These are phyloP conservation scores for Ectropis grisescens DNA, from an alignment of 1,140 invertebrate genomes.

Conservation along the genomic window DNA sequence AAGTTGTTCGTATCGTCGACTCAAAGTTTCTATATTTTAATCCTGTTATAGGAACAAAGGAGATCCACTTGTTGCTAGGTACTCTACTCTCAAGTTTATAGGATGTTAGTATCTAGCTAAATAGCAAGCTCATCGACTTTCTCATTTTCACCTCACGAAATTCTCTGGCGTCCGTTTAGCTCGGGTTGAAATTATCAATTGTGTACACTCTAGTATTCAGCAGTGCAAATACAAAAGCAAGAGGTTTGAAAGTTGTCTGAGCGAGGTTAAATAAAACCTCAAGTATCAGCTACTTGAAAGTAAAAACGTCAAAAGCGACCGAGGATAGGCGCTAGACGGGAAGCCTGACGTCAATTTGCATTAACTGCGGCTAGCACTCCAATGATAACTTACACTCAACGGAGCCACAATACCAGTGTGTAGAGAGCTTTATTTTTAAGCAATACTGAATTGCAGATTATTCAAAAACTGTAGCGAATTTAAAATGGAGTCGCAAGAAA, in stretches of 20 bases:
- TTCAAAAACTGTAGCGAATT: too few relatives aligned
- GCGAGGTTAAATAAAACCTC: constrained; percentile 38
- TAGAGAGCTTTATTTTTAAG: constrained; percentile 1
- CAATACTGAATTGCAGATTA: too few relatives aligned
- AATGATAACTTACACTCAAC: constrained; percentile 50
- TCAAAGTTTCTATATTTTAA: too few relatives aligned
- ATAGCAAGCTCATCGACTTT: constrained; percentile 13
- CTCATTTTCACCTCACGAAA: constrained; percentile 19
- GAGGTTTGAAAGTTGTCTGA: constrained; percentile 26
- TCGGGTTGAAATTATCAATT: constrained; percentile 26
- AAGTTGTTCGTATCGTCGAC: too few relatives aligned
- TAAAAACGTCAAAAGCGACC: constrained; percentile 44
- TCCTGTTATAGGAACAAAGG: not conserved
- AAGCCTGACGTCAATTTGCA: constrained; percentile 55
- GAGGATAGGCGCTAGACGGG: constrained; percentile 24
- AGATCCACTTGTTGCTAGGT: constrained; percentile 14
- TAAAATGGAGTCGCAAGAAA: too few relatives aligned
- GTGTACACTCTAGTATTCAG: constrained; percentile 28
- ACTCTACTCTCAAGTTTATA: not conserved
- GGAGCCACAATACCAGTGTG: constrained; percentile 19
- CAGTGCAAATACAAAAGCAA: constrained; percentile 32
- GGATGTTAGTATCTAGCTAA: too few relatives aligned
- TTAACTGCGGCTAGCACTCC: constrained; percentile 53
- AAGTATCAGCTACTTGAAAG: constrained; percentile 52
- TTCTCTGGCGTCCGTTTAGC: constrained; percentile 12